Base-by-base conservation (phyloP, 2,113 vertebrate species). In the Heteronetta atricapilla region DNA sequence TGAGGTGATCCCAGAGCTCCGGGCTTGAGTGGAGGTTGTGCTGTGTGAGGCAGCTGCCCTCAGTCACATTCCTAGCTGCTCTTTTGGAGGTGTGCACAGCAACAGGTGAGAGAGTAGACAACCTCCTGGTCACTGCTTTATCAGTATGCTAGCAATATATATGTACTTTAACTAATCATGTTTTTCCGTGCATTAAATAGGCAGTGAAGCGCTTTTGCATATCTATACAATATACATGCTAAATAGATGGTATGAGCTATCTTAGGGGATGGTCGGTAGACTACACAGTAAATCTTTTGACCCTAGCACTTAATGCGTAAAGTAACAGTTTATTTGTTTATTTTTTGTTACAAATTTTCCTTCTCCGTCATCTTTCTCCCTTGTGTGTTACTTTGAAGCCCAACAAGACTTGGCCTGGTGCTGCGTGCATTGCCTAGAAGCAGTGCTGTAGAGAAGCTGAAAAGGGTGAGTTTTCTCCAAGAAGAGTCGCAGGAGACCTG, bases 111-210 rank as follows among this genome's bases (percentile, higher is more conserved):
- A 23, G 22, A 48, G 21, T 13, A 23, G 42, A 31, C 38, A 59
- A 8, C 73, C 80, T 64, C 26, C 25, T 33, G 19, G 16, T 63
- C 0, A 0, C 28, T 66, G 18, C 72, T 64, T 1, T 20, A n/a
- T 84, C 58, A 2, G 0, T 56, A 55, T 33, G 77, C 44, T 59
- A 58, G 79, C 69, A 38, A 76, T 94, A 80, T 44, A 48, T 22
- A 48, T 48, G 22, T 22, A 48, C 46, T 48, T 48, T 2, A 38
- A 53, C 26, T 38, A 22, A 34, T 46, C 0, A 0, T 66, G 21
- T 13, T 96, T 84, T 88, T n/a, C 46, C 36, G 5, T 42, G 63
- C 19, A 22, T 85, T 94, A 89, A 80, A 63, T 72, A 53, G 33
- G 10, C 16, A 40, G 11, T 11, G 44, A 81, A 94, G 59, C 82